These are phyloP conservation scores for Acrocera orbiculus DNA, from an alignment of 2,888 invertebrate species.

Conservation along the genomic window DNA sequence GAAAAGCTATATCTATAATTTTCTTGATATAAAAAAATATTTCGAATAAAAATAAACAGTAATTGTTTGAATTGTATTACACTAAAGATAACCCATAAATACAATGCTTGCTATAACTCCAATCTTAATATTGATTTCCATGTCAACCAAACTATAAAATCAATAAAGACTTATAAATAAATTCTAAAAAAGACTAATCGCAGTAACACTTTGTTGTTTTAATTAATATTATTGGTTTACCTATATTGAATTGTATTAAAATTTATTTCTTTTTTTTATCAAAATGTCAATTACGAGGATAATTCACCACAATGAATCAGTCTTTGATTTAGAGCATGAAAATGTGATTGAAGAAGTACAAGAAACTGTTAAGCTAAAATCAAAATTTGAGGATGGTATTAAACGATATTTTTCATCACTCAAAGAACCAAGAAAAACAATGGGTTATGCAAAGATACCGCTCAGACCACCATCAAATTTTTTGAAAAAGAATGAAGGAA, in stretches of 20 bases:
- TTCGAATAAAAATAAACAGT: neutral
- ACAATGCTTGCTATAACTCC: too few relatives aligned
- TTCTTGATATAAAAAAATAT: neutral
- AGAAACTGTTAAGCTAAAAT: neutral
- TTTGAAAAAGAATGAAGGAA: conserved; percentile 42
- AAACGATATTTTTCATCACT: neutral
- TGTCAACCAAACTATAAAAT: too few relatives aligned
- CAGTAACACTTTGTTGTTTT: too few relatives aligned
- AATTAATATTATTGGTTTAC: neutral
- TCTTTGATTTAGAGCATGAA: conserved; percentile 35
- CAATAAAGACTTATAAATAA: too few relatives aligned
- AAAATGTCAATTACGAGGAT: conserved; percentile 48
- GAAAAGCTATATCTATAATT: neutral
- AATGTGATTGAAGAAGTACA: conserved; percentile 30
- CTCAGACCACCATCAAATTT: conserved; percentile 40
- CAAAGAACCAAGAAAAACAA: conserved; percentile 28
- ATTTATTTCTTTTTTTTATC: neutral
- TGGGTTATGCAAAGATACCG: conserved; percentile 49
- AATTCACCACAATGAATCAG: conserved; percentile 46
- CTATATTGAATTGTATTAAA: too few relatives aligned
- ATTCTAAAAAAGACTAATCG: too few relatives aligned
- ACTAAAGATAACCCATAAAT: too few relatives aligned
- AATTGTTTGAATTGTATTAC: too few relatives aligned
- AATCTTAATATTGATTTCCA: too few relatives aligned
- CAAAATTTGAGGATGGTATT: neutral